phyloP scores from a whole-genome alignment of 1,140 invertebrate species.

The Drosophila setifemur region DNA sequence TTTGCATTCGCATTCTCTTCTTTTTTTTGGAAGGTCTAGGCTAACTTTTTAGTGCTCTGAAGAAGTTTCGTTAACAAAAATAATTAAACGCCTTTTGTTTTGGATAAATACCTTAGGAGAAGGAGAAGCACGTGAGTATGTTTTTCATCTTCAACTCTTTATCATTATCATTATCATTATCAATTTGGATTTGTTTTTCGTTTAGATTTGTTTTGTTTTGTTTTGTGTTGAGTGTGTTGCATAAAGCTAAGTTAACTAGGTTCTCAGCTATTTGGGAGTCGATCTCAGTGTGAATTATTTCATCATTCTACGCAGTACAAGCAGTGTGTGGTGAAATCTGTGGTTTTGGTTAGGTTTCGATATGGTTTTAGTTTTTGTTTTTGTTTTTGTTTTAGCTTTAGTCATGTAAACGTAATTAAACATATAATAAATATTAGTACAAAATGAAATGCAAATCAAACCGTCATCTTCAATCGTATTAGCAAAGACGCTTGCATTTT shows the following conservation, averaged over 20 bases:
- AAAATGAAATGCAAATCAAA: slow-evolving; percentile 70
- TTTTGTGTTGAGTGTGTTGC: background rate
- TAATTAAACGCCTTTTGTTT: slow-evolving; percentile 28
- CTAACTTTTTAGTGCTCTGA: slow-evolving; percentile 35
- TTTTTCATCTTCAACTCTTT: background rate
- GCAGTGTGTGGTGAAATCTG: slow-evolving; percentile 21
- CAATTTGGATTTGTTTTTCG: background rate
- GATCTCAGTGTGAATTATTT: slow-evolving; percentile 9
- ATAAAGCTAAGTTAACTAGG: slow-evolving; percentile 48
- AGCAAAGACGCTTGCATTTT: slow-evolving; percentile 21
- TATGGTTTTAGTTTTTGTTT: too few species aligned
- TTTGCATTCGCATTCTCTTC: background rate
- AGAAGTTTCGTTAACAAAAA: slow-evolving; percentile 56
- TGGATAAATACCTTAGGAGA: slow-evolving; percentile 46
- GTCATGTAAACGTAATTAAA: slow-evolving; percentile 62
- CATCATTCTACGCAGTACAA: slow-evolving; percentile 2
- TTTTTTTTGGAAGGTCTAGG: background rate
- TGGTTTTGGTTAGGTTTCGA: slow-evolving; percentile 42
- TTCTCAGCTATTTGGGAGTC: slow-evolving; percentile 12
- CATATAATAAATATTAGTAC: slow-evolving; percentile 72
- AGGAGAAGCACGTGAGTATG: slow-evolving; percentile 44
- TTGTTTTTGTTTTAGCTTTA: too few species aligned
- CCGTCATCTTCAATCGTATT: slow-evolving; percentile 26
- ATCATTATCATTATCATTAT: background rate
- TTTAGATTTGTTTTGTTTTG: background rate